A percentile compares a stretch with the other conserved stretches of the same genome.
These are phyloP conservation scores for Choreutis nemorana DNA, from an alignment of 2,888 invertebrate species.

Conservation along the genomic window DNA sequence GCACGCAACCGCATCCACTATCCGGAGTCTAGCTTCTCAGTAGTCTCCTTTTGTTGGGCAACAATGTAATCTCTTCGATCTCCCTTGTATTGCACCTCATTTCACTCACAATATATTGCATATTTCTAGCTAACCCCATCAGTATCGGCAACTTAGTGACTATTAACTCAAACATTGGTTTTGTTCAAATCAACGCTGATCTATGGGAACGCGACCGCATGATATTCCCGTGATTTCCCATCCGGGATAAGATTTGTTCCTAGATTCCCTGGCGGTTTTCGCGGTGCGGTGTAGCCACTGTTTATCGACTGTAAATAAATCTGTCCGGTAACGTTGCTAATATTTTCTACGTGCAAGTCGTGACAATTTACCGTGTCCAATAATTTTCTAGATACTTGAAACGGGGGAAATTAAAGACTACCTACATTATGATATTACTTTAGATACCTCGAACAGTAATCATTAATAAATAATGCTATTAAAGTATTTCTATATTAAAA, in stretches of 20 bases:
- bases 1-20: constrained; percentile 49
- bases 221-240: constrained; percentile 51
- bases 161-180: constrained; percentile 54
- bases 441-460: no score
- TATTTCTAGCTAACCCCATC: constrained; percentile 24
- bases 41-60: constrained; percentile 39
- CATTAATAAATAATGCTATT: no score
- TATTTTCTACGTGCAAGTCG: constrained; percentile 45
- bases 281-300: constrained; percentile 50
- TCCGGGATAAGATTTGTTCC: constrained; percentile 48
- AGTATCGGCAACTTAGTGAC: constrained; percentile 40
- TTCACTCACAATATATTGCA: constrained; percentile 35
- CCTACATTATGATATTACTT: no score
- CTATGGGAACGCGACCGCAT: constrained; percentile 56
- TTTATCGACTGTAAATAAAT: constrained; percentile 57
- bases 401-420: no score
- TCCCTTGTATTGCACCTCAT: constrained; percentile 52
- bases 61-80: constrained; percentile 57
- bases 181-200: constrained; percentile 47
- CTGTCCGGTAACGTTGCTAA: constrained; percentile 42
- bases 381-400: no score
- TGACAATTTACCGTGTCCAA: constrained; percentile 41
- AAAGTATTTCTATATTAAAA: no score
- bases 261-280: constrained; percentile 58
- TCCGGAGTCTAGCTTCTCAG: constrained; percentile 36